A percentile compares a stretch with the other conserved stretches of the same genome.
phyloP scores from a whole-genome alignment of 1,140 invertebrate genomes.

The Sarcophaga peregrina region DNA sequence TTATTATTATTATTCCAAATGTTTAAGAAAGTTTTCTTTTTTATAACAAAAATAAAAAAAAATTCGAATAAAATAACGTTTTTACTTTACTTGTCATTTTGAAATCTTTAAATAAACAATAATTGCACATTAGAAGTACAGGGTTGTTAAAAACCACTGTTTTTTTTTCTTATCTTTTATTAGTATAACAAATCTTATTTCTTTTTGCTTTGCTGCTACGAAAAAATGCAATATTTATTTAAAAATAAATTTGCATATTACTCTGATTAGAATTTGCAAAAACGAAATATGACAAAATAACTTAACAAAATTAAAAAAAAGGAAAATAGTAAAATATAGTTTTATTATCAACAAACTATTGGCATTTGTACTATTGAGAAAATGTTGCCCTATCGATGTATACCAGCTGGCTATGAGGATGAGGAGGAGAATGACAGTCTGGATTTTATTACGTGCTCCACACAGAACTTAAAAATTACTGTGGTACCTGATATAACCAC shows the following conservation, averaged over 20 bases:
- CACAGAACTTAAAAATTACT: conserved; percentile 59
- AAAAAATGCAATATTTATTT: conserved; percentile 21
- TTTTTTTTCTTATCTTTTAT: neutral
- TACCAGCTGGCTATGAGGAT: conserved; percentile 60
- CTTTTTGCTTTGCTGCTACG: neutral
- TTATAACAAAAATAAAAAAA: too few species aligned
- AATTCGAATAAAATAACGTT: too few species aligned
- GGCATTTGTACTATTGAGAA: neutral
- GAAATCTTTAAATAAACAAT: neutral
- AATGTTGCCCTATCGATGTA: conserved; percentile 40
- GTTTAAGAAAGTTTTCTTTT: too few species aligned
- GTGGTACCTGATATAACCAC: conserved; percentile 61
- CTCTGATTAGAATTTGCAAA: neutral
- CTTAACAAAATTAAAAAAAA: neutral
- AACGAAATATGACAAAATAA: conserved; percentile 4
- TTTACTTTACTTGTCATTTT: too few species aligned
- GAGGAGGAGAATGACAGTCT: conserved; percentile 54
- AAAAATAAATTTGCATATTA: neutral
- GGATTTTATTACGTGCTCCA: conserved; percentile 23
- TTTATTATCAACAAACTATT: neutral
- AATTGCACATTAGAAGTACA: neutral
- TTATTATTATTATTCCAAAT: too few species aligned
- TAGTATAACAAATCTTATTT: neutral
- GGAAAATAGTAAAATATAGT: neutral
- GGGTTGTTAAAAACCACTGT: neutral